Percentiles rank a stretch among this genome's conserved stretches.
phyloP scores from a whole-genome alignment of 2,113 vertebrate species.

The Sardina pilchardus region DNA sequence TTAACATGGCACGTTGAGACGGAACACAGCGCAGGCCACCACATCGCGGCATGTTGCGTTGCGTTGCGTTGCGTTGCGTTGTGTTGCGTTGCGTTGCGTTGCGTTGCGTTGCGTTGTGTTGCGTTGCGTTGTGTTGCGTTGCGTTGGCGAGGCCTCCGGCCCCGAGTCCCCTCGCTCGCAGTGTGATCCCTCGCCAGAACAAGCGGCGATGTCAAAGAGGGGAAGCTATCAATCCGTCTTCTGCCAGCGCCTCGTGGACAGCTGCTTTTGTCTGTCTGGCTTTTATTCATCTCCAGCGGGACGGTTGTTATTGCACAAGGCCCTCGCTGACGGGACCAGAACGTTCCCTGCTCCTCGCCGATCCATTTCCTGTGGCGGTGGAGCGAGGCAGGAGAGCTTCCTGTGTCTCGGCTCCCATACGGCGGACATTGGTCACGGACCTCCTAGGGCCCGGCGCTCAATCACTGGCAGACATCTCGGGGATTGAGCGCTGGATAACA shows the following conservation, averaged over 20 bases:
- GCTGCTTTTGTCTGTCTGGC: background rate
- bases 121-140: background rate
- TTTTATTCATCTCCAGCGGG: background rate
- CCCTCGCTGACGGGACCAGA: background rate
- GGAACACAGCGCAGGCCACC: too few species aligned
- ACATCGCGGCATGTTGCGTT: too few species aligned
- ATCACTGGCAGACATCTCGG: background rate
- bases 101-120: background rate
- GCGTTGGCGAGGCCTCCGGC: background rate
- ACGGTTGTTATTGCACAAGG: background rate
- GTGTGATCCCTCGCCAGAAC: background rate
- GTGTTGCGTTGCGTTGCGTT: too few species aligned
- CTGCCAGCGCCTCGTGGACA: background rate
- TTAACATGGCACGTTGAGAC: background rate
- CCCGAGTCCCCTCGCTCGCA: background rate
- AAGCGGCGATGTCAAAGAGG: conserved; percentile 69
- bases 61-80: background rate
- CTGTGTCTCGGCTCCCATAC: background rate
- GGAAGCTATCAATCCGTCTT: conserved; percentile 40
- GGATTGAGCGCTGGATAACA: background rate
- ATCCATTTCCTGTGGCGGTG: conserved; percentile 3
- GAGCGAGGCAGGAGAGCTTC: background rate
- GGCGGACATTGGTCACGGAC: background rate
- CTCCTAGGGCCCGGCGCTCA: background rate
- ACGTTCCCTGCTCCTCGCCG: background rate